Evolutionary conservation across 2,113 vertebrate species (phyloP).

Genomic region (Kryptolebias marmoratus): DNA sequence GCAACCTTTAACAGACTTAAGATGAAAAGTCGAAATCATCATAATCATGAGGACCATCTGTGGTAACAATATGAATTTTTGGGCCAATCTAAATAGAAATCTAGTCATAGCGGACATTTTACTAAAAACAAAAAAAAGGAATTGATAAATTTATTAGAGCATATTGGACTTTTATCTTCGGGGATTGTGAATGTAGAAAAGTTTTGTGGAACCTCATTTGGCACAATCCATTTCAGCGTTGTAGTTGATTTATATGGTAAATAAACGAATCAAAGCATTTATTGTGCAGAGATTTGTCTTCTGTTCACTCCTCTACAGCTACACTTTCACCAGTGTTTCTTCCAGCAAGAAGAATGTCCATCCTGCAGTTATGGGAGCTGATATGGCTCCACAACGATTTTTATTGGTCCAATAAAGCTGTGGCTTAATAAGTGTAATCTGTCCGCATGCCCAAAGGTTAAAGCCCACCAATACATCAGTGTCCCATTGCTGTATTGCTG

Average conservation of each 20-base stretch:
- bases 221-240: background rate
- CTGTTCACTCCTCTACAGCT: slow-evolving; percentile 15
- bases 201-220: background rate
- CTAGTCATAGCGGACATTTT: background rate
- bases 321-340: slow-evolving; percentile 5
- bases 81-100: background rate
- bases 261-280: background rate
- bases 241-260: background rate
- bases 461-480: slow-evolving; percentile 73
- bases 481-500: slow-evolving; percentile 62
- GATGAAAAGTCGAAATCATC: background rate
- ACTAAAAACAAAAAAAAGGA: background rate
- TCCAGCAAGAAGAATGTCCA: slow-evolving; percentile 47
- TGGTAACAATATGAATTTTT: background rate
- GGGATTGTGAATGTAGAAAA: background rate
- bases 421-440: slow-evolving; percentile 75
- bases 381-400: slow-evolving; percentile 56
- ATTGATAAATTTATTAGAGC: background rate
- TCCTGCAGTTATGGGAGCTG: slow-evolving; percentile 55
- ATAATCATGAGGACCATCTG: background rate
- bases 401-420: slow-evolving; percentile 75
- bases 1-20: background rate
- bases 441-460: slow-evolving; percentile 72
- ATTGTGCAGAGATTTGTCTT: slow-evolving; percentile 3
- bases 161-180: background rate